Evolutionary conservation across 2,888 invertebrate genomes (phyloP).

Genomic region (Tiliacea aurago): DNA sequence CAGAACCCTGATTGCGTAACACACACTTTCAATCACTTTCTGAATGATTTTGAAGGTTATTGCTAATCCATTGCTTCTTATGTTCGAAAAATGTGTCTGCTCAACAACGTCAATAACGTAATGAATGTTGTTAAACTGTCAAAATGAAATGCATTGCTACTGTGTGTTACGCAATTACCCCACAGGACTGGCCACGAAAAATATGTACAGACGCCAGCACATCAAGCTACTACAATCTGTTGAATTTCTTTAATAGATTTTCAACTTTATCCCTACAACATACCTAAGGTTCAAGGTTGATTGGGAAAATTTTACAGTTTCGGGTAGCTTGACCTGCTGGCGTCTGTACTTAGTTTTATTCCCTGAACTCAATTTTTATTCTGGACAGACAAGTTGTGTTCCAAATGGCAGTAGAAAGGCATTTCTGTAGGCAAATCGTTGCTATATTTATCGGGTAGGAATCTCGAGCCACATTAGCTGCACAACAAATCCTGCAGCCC

Average conservation of each 20-base stretch:
- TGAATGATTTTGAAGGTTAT: too few species aligned
- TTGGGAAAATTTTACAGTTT: too few species aligned
- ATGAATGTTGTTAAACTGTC: neutral
- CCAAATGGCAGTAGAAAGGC: too few species aligned
- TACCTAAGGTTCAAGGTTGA: too few species aligned
- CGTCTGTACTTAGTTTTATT: too few species aligned
- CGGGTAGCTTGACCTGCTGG: too few species aligned
- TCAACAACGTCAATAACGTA: neutral
- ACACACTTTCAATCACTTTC: too few species aligned
- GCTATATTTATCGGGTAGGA: neutral
- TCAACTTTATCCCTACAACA: too few species aligned
- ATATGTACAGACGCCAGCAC: too few species aligned
- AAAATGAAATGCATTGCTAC: neutral
- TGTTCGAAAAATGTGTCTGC: neutral
- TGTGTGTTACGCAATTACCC: neutral
- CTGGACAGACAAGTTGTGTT: neutral
- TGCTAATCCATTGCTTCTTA: neutral
- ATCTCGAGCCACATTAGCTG: neutral
- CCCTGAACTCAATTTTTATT: neutral
- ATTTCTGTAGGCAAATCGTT: neutral
- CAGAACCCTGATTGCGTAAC: too few species aligned
- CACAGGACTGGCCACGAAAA: neutral
- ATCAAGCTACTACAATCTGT: too few species aligned
- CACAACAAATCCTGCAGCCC: neutral
- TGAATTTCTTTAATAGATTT: too few species aligned